These are phyloP conservation scores for Drosophila novamexicana DNA, from an alignment of 1,140 invertebrate species.

Conservation along the genomic window DNA sequence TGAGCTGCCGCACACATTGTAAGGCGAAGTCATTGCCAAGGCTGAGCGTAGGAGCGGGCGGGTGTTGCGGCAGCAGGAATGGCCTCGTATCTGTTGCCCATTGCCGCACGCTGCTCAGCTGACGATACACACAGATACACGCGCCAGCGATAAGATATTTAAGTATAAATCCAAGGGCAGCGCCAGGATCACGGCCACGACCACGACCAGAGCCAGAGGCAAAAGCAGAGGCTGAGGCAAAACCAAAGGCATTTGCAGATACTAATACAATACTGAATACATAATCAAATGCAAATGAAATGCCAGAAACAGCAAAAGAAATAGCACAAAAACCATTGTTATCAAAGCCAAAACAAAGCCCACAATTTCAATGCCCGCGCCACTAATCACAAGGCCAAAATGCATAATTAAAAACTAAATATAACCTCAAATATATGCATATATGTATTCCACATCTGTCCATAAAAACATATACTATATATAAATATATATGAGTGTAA, in stretches of 20 bases:
- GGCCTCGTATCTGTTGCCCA: background rate
- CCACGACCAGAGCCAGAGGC: background rate
- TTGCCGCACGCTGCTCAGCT: constrained; percentile 12
- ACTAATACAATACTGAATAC: constrained; percentile 16
- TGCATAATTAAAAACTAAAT: constrained; percentile 54
- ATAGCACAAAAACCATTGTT: constrained; percentile 12
- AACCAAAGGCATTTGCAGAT: background rate
- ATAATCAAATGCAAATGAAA: constrained; percentile 70
- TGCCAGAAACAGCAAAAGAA: constrained; percentile 41
- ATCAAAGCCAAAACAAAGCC: constrained; percentile 32
- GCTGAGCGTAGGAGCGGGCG: background rate
- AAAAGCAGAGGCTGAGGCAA: background rate
- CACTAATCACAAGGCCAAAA: constrained; percentile 26
- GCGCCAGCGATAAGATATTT: constrained; percentile 46
- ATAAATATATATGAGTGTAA: background rate
- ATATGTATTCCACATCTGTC: background rate
- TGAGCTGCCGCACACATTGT: constrained; percentile 35
- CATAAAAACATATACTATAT: background rate
- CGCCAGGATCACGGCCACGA: constrained; percentile 3
- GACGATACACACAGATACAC: constrained; percentile 39
- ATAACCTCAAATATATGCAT: constrained; percentile 1
- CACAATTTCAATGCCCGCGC: constrained; percentile 24
- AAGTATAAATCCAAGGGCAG: constrained; percentile 44
- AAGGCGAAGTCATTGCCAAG: constrained; percentile 29
- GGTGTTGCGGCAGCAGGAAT: background rate